phyloP scores from a whole-genome alignment of 2,113 vertebrate genomes.

The Nannobrachium achirus region DNA sequence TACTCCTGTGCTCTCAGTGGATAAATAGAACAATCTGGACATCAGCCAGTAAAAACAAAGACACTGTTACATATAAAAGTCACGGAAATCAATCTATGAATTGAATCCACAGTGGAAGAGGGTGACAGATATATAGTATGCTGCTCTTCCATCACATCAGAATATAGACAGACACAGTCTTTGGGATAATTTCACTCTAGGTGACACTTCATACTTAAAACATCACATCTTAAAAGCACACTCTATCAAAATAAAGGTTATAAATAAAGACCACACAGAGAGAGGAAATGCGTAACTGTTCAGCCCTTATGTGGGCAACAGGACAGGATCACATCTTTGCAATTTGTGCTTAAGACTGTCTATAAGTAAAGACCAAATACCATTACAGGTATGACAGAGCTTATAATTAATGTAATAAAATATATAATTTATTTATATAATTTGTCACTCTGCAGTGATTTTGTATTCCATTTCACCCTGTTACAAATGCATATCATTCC shows the following conservation, averaged over 20 bases:
- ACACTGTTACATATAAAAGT: conserved; percentile 49
- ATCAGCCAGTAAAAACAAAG: conserved; percentile 41
- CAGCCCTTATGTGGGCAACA: not conserved
- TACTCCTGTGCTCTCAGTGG: conserved; percentile 26
- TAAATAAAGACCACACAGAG: conserved; percentile 40
- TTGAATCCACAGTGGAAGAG: conserved; percentile 2
- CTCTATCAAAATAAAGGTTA: conserved; percentile 46
- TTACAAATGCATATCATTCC: conserved; percentile 35
- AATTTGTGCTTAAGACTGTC: conserved; percentile 23
- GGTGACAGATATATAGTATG: conserved; percentile 48
- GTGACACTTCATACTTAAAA: conserved; percentile 30
- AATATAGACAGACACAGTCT: conserved; percentile 62
- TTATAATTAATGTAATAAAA: conserved; percentile 45
- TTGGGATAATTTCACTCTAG: conserved; percentile 58
- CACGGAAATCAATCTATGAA: conserved; percentile 17
- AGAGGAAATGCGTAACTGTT: conserved; percentile 12
- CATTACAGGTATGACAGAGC: conserved; percentile 33
- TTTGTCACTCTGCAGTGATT: conserved; percentile 32
- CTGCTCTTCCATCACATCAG: conserved; percentile 48
- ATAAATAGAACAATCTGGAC: conserved; percentile 27
- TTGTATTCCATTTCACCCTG: conserved; percentile 12
- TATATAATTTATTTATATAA: conserved; percentile 37
- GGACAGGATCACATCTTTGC: not conserved
- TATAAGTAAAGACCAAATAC: conserved; percentile 32
- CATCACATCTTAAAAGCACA: conserved; percentile 47